Conservation (phyloP, 2,888 invertebrate species). For the Zonitis immaculata region DNA sequence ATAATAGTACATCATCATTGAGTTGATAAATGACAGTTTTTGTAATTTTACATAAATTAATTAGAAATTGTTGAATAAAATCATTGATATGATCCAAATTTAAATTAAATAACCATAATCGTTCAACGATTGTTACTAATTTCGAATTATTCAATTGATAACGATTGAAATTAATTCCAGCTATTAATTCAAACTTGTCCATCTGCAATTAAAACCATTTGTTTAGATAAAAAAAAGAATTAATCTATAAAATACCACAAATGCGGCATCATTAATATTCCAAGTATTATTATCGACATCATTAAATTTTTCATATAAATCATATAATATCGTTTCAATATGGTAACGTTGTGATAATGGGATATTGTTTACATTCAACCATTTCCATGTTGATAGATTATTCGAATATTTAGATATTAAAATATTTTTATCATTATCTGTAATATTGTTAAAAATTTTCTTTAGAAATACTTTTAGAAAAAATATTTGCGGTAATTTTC, state of each 20-base stretch:
- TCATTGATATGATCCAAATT: slow-evolving; percentile 19
- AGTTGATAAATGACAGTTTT: slow-evolving; percentile 10
- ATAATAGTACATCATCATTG: neutral
- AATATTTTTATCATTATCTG: slow-evolving; percentile 5
- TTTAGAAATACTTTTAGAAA: slow-evolving; percentile 27
- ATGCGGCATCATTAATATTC: slow-evolving; percentile 15
- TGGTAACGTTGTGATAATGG: slow-evolving; percentile 13
- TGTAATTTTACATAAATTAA: slow-evolving; percentile 28
- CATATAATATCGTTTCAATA: slow-evolving; percentile 16
- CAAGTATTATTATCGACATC: slow-evolving; percentile 11
- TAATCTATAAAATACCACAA: slow-evolving; percentile 17
- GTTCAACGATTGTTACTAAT: slow-evolving; percentile 11
- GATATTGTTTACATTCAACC: slow-evolving; percentile 15
- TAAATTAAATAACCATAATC: slow-evolving; percentile 23
- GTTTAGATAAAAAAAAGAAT: too few relatives aligned
- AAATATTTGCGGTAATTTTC: slow-evolving; percentile 23
- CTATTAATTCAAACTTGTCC: slow-evolving; percentile 19
- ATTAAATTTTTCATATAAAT: slow-evolving; percentile 15
- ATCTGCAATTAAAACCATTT: too few relatives aligned
- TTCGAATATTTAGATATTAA: slow-evolving; percentile 17
- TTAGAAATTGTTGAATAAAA: slow-evolving; percentile 28
- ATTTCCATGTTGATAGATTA: slow-evolving; percentile 22
- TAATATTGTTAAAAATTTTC: slow-evolving; percentile 21
- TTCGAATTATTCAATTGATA: slow-evolving; percentile 10
- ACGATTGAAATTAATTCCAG: slow-evolving; percentile 15